Evolutionary conservation across 2,113 vertebrate genomes (phyloP), one percentile per base, ranked within the genome.

Genomic region (Hemicordylus capensis): DNA sequence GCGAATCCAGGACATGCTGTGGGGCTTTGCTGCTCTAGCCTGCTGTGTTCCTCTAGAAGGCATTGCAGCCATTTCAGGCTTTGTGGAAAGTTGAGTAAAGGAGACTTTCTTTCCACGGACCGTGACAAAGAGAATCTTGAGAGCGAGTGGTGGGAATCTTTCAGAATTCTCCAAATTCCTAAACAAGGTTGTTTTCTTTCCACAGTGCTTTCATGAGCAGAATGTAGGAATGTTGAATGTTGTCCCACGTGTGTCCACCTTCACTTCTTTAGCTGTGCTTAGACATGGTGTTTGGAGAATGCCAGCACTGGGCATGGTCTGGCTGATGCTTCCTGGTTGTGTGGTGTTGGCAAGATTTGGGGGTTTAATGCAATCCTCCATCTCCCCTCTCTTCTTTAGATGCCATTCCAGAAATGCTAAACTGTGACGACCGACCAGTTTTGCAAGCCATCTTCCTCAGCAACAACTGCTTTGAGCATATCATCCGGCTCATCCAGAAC

Each of bases 401-500:
- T 6, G 96, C 98, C 63, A 97, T 99, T 91, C 98, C 98, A 0
- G 96, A 97, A 96, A 99, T 99, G 97, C 94, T 99, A 93, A 96
- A 96, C 56, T 99, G 98, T 4, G 93, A 97, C 4, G 99, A 99
- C 95, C 96, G 98, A 24, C 98, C 99, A 0, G 98, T 97, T 24
- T 96, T 99, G 2, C 99, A 99, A 87, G 97, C 99, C 0, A 92
- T 98, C 88, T 99, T 99, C 91, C 98, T 99, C 80, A 99, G 98
- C 97, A 99, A 99, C 95, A 99, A 99, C 94, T 99, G 99, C 95
- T 99, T 99, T 9, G 99, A 99, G 91, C 99, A 99, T 94, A 98
- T 99, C 92, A 97, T 97, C 64, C 96, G 98, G 26, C 98, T 99
- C 82, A 97, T 99, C 90, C 99, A 99, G 85, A 99, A 99, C 96